phyloP scores from a whole-genome alignment of 2,888 invertebrate genomes.

The Proisotoma minuta region DNA sequence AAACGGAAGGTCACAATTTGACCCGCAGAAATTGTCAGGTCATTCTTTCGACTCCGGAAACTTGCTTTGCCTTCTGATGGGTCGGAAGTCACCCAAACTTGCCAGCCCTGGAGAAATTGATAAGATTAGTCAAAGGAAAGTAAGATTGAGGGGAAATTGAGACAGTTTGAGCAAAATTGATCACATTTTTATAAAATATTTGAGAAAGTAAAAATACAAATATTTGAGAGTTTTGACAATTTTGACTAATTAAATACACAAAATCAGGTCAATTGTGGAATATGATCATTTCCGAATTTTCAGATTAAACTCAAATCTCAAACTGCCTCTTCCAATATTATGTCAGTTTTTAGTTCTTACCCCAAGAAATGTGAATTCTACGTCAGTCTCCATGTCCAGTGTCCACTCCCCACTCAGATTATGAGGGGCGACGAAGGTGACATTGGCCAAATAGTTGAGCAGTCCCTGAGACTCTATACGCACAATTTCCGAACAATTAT shows the following conservation, averaged over 20 bases:
- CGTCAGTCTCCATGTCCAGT: constrained; percentile 15
- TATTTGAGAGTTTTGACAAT: no score
- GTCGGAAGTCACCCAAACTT: constrained; percentile 7
- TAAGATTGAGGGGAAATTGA: background rate
- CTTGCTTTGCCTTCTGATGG: constrained; percentile 2
- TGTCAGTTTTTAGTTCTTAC: constrained; percentile 9
- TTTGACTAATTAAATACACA: no score
- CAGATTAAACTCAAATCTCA: no score
- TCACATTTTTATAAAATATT: no score
- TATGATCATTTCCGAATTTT: no score
- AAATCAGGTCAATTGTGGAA: no score
- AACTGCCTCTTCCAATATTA: no score
- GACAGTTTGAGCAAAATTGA: no score
- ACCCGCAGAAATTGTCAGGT: background rate
- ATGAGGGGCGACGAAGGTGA: constrained; percentile 11
- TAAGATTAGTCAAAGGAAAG: no score
- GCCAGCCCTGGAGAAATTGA: constrained; percentile 8
- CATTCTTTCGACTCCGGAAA: constrained; percentile 5
- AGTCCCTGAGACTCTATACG: constrained; percentile 6
- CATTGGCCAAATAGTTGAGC: constrained; percentile 14
- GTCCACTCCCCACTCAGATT: constrained; percentile 13
- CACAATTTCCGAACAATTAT: constrained; percentile 6
- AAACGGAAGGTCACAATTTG: constrained; percentile 10
- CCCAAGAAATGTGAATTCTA: constrained; percentile 14
- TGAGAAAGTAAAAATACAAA: no score